Evolutionary conservation across 2,797 vertebrate species (phyloP).

Genomic region (Epinephelus awoara): DNA sequence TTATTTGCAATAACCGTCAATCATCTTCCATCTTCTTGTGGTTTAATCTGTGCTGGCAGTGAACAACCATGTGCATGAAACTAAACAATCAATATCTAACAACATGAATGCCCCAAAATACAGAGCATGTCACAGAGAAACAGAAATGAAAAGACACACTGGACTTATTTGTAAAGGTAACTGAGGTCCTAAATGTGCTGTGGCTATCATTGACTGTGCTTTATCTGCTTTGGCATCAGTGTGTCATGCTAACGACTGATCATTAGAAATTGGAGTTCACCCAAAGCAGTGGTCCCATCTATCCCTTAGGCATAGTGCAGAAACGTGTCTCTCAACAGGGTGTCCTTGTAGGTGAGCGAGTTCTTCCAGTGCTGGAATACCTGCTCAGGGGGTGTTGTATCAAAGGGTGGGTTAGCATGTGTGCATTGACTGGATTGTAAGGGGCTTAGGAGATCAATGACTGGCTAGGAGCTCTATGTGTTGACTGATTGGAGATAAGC

Average conservation of each 20-base stretch:
- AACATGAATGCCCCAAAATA: constrained; percentile 2
- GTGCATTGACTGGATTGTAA: constrained; percentile 77
- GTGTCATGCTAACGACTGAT: background rate
- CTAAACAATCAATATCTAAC: constrained; percentile 22
- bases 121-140: background rate
- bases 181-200: background rate
- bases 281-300: background rate
- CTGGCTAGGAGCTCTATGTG: constrained; percentile 57
- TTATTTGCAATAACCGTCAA: constrained; percentile 50
- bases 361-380: constrained; percentile 32
- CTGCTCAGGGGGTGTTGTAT: constrained; percentile 48
- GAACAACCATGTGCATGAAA: constrained; percentile 6
- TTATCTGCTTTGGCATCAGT: constrained; percentile 10
- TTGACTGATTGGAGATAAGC: constrained; percentile 74
- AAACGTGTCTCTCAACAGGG: constrained; percentile 40
- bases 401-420: constrained; percentile 71
- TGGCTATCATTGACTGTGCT: background rate
- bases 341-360: constrained; percentile 29
- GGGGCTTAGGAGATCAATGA: constrained; percentile 77
- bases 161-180: background rate
- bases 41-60: constrained; percentile 36
- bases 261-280: constrained; percentile 7
- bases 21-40: constrained; percentile 40
- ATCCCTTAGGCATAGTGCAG: background rate
- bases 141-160: constrained; percentile 10